phyloP scores from a whole-genome alignment of 2,888 invertebrate species.

The Nomada lathburiana region DNA sequence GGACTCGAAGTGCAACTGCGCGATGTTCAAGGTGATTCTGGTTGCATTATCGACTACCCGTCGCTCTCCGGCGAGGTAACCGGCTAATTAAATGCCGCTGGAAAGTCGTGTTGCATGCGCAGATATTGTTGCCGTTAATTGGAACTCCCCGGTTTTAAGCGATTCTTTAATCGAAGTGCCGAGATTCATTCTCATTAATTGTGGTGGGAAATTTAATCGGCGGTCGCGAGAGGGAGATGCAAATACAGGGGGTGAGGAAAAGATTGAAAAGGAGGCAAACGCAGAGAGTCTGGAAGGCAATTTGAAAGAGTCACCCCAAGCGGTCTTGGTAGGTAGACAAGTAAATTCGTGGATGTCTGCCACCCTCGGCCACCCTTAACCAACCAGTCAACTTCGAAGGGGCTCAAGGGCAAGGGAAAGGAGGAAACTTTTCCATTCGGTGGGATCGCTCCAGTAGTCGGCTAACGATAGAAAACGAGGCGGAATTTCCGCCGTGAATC shows the following conservation, averaged over 20 bases:
- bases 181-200: too few species aligned
- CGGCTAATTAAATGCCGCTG: not conserved
- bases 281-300: not conserved
- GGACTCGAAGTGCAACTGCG: not conserved
- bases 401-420: constrained; percentile 26
- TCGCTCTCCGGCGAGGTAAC: not conserved
- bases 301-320: not conserved
- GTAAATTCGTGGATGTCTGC: constrained; percentile 54
- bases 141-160: too few species aligned
- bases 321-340: constrained; percentile 38
- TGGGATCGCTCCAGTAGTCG: constrained; percentile 46
- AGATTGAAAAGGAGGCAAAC: not conserved
- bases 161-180: too few species aligned
- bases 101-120: not conserved
- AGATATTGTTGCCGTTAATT: too few species aligned
- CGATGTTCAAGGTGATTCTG: not conserved
- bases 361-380: not conserved
- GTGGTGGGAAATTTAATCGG: not conserved
- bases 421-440: constrained; percentile 74
- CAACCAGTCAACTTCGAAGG: not conserved
- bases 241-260: not conserved
- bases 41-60: not conserved
- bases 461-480: constrained; percentile 76
- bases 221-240: not conserved
- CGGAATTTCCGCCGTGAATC: constrained; percentile 73